These are phyloP conservation scores for Nipponacmea schrenckii DNA, from an alignment of 2,888 invertebrate genomes.

Conservation along the genomic window DNA sequence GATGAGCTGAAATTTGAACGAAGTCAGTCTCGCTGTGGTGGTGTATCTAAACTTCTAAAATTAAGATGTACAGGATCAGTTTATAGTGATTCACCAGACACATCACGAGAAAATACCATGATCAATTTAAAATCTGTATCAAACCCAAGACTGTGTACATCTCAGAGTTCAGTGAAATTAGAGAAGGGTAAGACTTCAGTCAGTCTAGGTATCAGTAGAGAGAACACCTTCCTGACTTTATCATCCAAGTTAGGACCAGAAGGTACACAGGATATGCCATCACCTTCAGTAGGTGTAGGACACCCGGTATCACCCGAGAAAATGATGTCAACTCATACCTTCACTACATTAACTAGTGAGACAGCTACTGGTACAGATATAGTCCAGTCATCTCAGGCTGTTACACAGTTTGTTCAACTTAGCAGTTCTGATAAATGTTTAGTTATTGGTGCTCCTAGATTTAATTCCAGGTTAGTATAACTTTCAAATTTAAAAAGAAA, in stretches of 20 bases:
- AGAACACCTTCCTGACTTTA: slow-evolving; percentile 26
- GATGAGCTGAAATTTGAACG: slow-evolving; percentile 58
- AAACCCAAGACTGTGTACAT: slow-evolving; percentile 50
- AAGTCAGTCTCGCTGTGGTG: slow-evolving; percentile 51
- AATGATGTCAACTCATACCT: slow-evolving; percentile 47
- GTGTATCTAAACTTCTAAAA: slow-evolving; percentile 23
- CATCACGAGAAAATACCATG: background rate
- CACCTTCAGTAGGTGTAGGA: slow-evolving; percentile 16
- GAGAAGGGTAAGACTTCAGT: background rate
- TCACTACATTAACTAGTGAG: slow-evolving; percentile 54
- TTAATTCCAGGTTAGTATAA: slow-evolving; percentile 59
- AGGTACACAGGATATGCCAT: background rate
- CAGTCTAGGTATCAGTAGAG: slow-evolving; percentile 17
- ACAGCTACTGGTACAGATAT: slow-evolving; percentile 64
- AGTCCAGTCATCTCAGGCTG: slow-evolving; percentile 42
- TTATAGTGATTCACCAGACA: background rate
- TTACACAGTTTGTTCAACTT: slow-evolving; percentile 59
- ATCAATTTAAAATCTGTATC: slow-evolving; percentile 46
- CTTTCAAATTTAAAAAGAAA: slow-evolving; percentile 21
- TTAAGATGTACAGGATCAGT: background rate
- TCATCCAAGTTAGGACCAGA: background rate
- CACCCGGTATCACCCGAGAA: slow-evolving; percentile 40
- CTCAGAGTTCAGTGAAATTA: slow-evolving; percentile 28
- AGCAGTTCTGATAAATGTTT: slow-evolving; percentile 53
- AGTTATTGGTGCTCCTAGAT: slow-evolving; percentile 57